phyloP scores from a whole-genome alignment of 2,113 vertebrate genomes.

The Pheucticus melanocephalus region DNA sequence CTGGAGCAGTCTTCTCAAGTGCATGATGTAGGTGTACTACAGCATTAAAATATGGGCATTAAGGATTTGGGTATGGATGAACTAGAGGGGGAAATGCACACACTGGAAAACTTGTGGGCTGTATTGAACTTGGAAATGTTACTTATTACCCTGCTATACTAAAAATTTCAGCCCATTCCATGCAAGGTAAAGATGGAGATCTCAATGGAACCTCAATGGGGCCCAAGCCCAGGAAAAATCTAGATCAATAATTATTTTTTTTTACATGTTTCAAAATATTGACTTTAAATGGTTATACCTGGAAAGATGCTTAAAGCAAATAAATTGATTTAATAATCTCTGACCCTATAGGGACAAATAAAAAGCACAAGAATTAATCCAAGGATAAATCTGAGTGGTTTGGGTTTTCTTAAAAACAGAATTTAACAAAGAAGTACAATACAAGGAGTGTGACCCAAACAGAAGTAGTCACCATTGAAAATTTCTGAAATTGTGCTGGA shows the following conservation, averaged over 20 bases:
- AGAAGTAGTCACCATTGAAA: neutral
- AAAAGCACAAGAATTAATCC: neutral
- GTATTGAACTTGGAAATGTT: neutral
- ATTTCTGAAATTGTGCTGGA: neutral
- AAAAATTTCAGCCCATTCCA: neutral
- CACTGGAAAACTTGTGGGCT: neutral
- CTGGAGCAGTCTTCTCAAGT: neutral
- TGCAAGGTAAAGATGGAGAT: neutral
- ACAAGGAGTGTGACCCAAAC: neutral
- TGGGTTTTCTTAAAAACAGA: neutral
- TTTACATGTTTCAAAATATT: neutral
- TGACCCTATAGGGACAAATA: rapidly evolving
- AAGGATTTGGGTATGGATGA: neutral
- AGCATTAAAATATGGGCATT: neutral
- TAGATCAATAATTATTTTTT: neutral
- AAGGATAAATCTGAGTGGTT: neutral
- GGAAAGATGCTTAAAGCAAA: neutral
- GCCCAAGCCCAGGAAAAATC: neutral
- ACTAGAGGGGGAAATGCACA: neutral
- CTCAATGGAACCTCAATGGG: neutral
- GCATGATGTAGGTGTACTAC: neutral
- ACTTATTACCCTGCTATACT: neutral
- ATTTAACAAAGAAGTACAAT: neutral
- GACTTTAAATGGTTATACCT: neutral
- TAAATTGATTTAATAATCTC: neutral